Evolutionary conservation across 2,888 invertebrate species (phyloP).

Genomic region (Synergus itoensis): DNA sequence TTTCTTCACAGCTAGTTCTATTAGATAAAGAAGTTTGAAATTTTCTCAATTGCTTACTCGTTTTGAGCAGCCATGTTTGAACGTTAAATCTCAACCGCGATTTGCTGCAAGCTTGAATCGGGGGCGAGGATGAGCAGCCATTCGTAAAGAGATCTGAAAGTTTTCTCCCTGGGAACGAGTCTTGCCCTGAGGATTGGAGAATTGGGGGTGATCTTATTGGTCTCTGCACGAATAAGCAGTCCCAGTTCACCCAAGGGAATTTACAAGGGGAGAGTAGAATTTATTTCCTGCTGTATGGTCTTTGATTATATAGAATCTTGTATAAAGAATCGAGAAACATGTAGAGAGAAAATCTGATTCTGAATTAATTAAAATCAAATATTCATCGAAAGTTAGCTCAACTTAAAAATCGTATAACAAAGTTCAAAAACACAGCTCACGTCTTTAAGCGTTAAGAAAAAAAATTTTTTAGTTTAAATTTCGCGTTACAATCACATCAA

Average conservation of each 20-base stretch:
- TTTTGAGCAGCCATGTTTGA: slow-evolving; percentile 38
- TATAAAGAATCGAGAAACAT: not conserved
- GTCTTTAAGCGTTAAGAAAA: not conserved
- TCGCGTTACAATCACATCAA: not conserved
- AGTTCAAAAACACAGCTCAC: not conserved
- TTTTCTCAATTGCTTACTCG: slow-evolving; percentile 4
- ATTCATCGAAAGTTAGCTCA: not conserved
- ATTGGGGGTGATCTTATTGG: slow-evolving; percentile 66
- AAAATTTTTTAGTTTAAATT: not conserved
- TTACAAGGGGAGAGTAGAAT: slow-evolving; percentile 56
- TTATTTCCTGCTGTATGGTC: slow-evolving; percentile 58
- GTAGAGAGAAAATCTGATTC: not conserved
- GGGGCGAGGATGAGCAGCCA: slow-evolving; percentile 50
- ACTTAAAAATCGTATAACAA: no score
- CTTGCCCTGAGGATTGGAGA: slow-evolving; percentile 56
- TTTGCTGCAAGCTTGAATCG: slow-evolving; percentile 33
- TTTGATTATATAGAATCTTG: slow-evolving; percentile 62
- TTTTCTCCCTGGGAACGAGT: slow-evolving; percentile 56
- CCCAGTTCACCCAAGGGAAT: slow-evolving; percentile 61
- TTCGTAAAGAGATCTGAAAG: slow-evolving; percentile 60
- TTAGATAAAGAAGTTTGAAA: no score
- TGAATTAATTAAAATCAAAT: not conserved
- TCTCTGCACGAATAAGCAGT: slow-evolving; percentile 66
- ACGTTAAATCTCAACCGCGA: slow-evolving; percentile 22
- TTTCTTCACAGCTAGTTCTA: no score